Percentiles rank a stretch among this genome's conserved stretches.
Evolutionary conservation across 2,888 invertebrate genomes (phyloP).

Genomic region (Trissolcus japonicus): DNA sequence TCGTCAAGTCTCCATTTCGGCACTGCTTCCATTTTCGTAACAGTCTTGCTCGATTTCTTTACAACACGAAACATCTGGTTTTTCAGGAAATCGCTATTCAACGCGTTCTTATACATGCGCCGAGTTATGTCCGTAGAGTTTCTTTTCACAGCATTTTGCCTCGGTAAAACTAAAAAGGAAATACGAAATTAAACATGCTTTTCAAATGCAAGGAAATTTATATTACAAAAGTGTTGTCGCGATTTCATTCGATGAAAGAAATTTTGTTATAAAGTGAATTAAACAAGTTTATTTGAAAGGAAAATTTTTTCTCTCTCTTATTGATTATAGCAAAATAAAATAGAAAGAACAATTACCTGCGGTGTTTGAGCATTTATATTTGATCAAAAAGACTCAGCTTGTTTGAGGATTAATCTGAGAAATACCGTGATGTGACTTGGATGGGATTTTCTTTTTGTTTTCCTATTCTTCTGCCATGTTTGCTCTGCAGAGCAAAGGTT

Average conservation of each 20-base stretch:
- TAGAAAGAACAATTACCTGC: conserved; percentile 3
- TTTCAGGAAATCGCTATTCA: conserved; percentile 39
- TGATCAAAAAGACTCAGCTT: background rate
- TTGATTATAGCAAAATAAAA: conserved; percentile 1
- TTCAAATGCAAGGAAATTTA: background rate
- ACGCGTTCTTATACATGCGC: background rate
- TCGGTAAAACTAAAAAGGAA: conserved; percentile 9
- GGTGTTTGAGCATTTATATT: conserved; percentile 11
- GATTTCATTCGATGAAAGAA: background rate
- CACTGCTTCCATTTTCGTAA: conserved; percentile 24
- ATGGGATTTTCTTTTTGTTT: background rate
- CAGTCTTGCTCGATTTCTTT: conserved; percentile 43
- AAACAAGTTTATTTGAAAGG: background rate
- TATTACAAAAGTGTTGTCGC: background rate
- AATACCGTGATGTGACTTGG: conserved; percentile 9
- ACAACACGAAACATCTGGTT: conserved; percentile 44
- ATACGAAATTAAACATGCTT: conserved; percentile 6
- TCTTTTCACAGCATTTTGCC: conserved; percentile 2
- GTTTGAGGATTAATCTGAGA: conserved; percentile 1
- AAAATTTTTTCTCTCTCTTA: background rate
- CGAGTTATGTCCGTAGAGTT: conserved; percentile 16
- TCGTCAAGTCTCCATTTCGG: conserved; percentile 17
- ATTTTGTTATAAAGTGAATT: background rate
- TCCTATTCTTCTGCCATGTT: background rate
- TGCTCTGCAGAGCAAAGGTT: no score